phyloP scores from a whole-genome alignment of 2,797 vertebrate species.

The Centropyge bicolor region DNA sequence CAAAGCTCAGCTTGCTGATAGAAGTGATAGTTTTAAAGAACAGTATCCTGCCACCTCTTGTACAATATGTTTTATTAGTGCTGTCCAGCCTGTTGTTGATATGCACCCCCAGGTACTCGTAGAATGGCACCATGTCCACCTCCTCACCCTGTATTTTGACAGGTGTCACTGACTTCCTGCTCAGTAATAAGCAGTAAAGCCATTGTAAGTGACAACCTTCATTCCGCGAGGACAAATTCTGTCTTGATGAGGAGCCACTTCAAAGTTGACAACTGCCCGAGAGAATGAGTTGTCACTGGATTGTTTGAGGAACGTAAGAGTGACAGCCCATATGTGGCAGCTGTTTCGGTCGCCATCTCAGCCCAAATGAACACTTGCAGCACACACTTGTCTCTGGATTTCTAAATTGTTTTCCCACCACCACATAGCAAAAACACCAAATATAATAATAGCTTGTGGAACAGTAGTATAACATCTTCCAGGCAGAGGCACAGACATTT shows the following conservation, averaged over 20 bases:
- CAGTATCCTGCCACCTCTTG: constrained; percentile 59
- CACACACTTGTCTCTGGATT: constrained; percentile 49
- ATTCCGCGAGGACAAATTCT: constrained; percentile 67
- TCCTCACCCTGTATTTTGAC: constrained; percentile 72
- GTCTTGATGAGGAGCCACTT: constrained; percentile 72
- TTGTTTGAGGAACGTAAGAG: constrained; percentile 59
- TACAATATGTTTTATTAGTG: constrained; percentile 66
- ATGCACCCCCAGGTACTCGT: constrained; percentile 57
- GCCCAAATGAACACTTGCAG: constrained; percentile 64
- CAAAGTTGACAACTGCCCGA: constrained; percentile 70
- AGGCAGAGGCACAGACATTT: constrained; percentile 26
- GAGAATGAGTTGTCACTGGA: constrained; percentile 71
- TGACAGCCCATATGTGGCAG: constrained; percentile 61
- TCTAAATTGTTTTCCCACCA: constrained; percentile 42
- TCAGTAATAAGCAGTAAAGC: constrained; percentile 73
- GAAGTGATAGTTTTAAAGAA: constrained; percentile 58
- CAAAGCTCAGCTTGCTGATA: constrained; percentile 35
- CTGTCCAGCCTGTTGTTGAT: constrained; percentile 66
- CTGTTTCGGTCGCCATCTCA: constrained; percentile 53
- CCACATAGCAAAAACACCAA: constrained; percentile 40
- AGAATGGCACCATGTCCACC: constrained; percentile 64
- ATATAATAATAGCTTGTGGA: constrained; percentile 56
- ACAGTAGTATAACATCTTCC: constrained; percentile 32
- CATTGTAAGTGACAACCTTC: constrained; percentile 74
- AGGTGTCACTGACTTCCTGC: constrained; percentile 71